Evolutionary conservation across 2,797 vertebrate genomes (phyloP).

Genomic region (Eulemur mongoz): DNA sequence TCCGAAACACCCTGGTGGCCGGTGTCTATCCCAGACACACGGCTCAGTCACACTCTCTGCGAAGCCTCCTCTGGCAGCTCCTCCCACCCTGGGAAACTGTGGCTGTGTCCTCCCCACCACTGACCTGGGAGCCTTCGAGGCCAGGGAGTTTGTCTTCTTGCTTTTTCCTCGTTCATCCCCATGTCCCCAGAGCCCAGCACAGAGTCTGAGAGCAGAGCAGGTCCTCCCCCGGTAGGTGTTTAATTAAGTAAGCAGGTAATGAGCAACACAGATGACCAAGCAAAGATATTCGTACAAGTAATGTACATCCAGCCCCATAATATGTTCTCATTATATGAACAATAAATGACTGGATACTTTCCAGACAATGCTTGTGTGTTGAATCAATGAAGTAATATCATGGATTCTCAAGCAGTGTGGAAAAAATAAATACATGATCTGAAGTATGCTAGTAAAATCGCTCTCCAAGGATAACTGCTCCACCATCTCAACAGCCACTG

Average conservation of each 20-base stretch:
- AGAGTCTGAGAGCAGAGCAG: neutral
- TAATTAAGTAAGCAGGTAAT: neutral
- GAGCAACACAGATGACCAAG: neutral
- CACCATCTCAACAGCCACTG: neutral
- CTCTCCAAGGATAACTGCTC: neutral
- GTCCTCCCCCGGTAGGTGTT: neutral
- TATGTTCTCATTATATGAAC: too few species aligned
- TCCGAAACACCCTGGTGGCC: neutral
- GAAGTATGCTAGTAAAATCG: neutral
- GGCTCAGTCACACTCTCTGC: neutral
- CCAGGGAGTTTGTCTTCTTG: neutral
- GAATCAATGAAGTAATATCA: neutral
- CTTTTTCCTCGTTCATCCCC: neutral
- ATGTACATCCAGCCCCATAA: too few species aligned
- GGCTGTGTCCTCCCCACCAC: neutral
- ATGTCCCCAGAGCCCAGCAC: neutral
- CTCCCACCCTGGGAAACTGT: neutral
- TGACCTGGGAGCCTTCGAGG: neutral
- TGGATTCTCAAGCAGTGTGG: neutral
- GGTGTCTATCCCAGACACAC: neutral
- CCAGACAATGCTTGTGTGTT: neutral
- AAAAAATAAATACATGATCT: neutral
- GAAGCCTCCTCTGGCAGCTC: neutral
- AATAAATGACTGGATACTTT: too few species aligned
- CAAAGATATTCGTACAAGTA: neutral